Base-by-base conservation (phyloP, 2,797 vertebrate genomes). In the Choloepus didactylus region DNA sequence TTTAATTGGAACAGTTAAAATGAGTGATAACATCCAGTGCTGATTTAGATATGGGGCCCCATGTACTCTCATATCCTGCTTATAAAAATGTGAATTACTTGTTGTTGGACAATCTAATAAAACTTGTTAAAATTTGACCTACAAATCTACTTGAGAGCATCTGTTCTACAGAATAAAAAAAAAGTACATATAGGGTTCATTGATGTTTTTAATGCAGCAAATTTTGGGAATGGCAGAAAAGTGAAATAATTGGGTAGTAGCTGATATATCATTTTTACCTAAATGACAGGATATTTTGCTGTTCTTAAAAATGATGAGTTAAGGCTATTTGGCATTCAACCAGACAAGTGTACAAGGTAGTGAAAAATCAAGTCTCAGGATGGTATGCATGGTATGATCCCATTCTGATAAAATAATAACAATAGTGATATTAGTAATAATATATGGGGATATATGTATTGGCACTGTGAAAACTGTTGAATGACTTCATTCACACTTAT, bases 111-210 rank as follows among this genome's bases (percentile, higher is more conserved):
- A 82, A 27, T n/a, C 35, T 41, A 67, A 29, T 27, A 85, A 54
- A 31, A 21, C 21, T 51, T 82, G 25, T 77, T 84, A 81, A 87
- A 92, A 93, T 64, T 4, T 67, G 19, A 84, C n/a, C n/a, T 87
- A 19, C 1, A 14, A 59, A 3, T 72, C 31, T 41, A n/a, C 25
- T 86, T 54, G 16, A 81, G 31, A 89, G 27, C 41, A 69, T 66
- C 31, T 62, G 35, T 80, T 64, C 15, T 75, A 56, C 44, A 87
- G 49, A 76, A 91, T 9, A 25, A 85, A 86, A 64, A n/a, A 59
- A 60, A 94, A 91, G 27, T 25, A 49, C 2, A 6, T 0, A 0
- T 69, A 89, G 29, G 54, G 66, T 67, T 35, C 10, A 92, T 87
- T 44, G 67, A 66, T 27, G 5, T 35, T 9, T 93, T 87, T 38